Evolutionary conservation across 2,797 vertebrate genomes (phyloP).

Genomic region (Chaetodon trifasciatus): DNA sequence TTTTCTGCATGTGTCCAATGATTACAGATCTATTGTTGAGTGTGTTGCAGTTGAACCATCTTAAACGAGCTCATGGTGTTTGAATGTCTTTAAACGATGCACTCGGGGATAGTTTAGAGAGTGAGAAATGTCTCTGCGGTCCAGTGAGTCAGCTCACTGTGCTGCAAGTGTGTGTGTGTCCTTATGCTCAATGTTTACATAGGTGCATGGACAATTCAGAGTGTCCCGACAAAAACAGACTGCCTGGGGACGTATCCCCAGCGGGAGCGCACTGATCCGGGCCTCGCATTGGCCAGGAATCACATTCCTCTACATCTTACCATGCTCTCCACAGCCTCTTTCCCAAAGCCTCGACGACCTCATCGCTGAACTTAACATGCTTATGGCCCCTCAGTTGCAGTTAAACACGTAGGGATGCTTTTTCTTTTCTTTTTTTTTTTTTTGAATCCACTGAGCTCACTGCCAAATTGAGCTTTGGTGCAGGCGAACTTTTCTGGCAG

Average conservation of each 20-base stretch:
- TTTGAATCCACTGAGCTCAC: conserved; percentile 13
- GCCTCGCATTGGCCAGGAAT: conserved; percentile 85
- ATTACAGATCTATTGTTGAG: conserved; percentile 10
- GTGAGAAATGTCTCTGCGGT: conserved; percentile 67
- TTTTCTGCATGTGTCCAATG: conserved; percentile 27
- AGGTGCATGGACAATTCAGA: conserved; percentile 88
- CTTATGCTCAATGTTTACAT: conserved; percentile 87
- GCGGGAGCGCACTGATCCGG: conserved; percentile 81
- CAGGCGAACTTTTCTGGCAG: conserved; percentile 63
- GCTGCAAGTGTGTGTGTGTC: conserved; percentile 69
- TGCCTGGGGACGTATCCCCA: conserved; percentile 87
- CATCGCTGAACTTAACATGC: conserved; percentile 73
- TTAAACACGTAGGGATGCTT: conserved; percentile 60
- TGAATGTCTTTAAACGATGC: conserved; percentile 59
- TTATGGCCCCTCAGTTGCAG: conserved; percentile 62
- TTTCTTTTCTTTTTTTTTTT: conserved; percentile 15
- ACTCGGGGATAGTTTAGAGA: conserved; percentile 42
- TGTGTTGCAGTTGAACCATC: conserved; percentile 23
- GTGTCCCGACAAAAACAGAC: conserved; percentile 89
- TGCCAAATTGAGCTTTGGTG: conserved; percentile 45
- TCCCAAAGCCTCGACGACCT: conserved; percentile 85
- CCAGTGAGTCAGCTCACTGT: conserved; percentile 67
- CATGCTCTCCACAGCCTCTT: conserved; percentile 82
- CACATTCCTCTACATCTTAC: conserved; percentile 87
- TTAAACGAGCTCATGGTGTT: conserved; percentile 37